Percentiles rank a stretch among this genome's conserved stretches.
Evolutionary conservation across 2,797 vertebrate genomes (phyloP).

Genomic region (Hydrolagus colliei): DNA sequence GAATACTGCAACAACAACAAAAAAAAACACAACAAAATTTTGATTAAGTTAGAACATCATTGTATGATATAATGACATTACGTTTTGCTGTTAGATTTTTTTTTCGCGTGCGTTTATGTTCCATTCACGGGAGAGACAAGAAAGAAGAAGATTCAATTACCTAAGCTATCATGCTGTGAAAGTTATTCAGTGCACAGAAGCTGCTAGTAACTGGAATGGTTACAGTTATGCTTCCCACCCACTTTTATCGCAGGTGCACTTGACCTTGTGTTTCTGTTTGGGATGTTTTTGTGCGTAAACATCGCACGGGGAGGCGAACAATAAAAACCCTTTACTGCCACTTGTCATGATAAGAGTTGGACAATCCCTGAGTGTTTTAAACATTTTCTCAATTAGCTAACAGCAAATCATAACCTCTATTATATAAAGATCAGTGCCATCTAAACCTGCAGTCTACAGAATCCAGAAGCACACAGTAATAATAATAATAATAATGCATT

Average conservation of each 20-base stretch:
- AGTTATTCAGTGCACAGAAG: not conserved
- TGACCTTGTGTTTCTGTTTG: slow-evolving; percentile 13
- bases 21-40: slow-evolving; percentile 27
- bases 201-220: not conserved
- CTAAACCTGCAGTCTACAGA: not conserved
- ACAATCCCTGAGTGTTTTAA: slow-evolving; percentile 6
- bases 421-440: slow-evolving; percentile 5
- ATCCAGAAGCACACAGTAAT: not conserved
- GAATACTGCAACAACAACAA: slow-evolving; percentile 64
- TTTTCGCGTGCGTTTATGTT: no score
- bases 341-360: slow-evolving; percentile 9
- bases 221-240: not conserved
- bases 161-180: not conserved
- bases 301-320: not conserved
- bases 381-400: slow-evolving; percentile 23
- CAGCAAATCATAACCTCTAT: slow-evolving; percentile 26
- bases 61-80: no score
- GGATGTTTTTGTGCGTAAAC: not conserved
- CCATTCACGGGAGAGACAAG: not conserved
- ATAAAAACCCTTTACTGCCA: slow-evolving; percentile 5
- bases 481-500: no score
- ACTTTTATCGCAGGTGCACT: not conserved
- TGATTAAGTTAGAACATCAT: not conserved
- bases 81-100: no score
- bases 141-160: not conserved